phyloP scores from a whole-genome alignment of 2,797 vertebrate genomes.

The Apodemus agrarius region DNA sequence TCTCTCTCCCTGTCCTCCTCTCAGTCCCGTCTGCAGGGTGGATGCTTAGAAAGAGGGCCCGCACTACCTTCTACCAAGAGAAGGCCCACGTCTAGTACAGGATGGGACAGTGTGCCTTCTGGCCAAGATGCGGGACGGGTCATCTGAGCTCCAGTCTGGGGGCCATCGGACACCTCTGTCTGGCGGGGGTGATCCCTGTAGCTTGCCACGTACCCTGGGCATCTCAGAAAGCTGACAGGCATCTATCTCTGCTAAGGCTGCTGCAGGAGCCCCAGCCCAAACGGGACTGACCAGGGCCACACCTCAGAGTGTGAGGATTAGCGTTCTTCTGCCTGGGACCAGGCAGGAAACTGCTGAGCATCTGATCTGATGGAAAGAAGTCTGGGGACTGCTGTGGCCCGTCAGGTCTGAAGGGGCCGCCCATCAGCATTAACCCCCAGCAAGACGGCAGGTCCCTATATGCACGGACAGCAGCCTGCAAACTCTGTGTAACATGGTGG shows the following conservation, averaged over 20 bases:
- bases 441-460: neutral
- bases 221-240: conserved; percentile 20
- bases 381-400: neutral
- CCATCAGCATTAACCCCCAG: neutral
- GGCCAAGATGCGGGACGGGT: neutral
- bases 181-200: neutral
- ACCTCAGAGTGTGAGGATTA: neutral
- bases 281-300: neutral
- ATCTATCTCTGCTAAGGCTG: neutral
- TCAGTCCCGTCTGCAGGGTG: neutral
- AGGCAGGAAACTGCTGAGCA: neutral
- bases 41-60: neutral
- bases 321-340: neutral
- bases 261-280: neutral
- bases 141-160: neutral
- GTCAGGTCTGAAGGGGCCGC: neutral
- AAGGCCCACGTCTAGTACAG: neutral
- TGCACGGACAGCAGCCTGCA: neutral
- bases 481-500: neutral
- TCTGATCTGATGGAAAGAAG: neutral
- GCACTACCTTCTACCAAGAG: neutral
- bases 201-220: neutral
- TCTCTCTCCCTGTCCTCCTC: neutral
- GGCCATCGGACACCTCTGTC: neutral
- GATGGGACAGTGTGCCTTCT: neutral